These are phyloP conservation scores for Neoniphon sammara DNA, from an alignment of 2,797 vertebrate genomes.

Conservation along the genomic window DNA sequence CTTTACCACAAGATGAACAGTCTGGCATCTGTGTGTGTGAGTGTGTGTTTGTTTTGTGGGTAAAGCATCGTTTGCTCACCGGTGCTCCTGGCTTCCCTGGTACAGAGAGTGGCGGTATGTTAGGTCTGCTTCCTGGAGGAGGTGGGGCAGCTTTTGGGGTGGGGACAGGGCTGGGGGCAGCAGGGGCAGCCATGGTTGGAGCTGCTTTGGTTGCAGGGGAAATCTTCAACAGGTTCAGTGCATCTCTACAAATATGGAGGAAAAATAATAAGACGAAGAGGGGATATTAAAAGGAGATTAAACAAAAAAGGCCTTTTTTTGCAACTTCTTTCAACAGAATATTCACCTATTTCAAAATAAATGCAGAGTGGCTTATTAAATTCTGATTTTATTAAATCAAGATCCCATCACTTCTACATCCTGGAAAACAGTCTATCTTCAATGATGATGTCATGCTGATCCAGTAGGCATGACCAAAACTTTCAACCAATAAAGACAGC, in stretches of 20 bases:
- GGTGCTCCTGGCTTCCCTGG: conserved; percentile 86
- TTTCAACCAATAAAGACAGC: too few relatives aligned
- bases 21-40: background rate
- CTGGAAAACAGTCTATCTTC: too few relatives aligned
- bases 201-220: conserved; percentile 63
- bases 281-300: too few relatives aligned
- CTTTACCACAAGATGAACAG: background rate
- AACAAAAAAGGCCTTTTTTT: too few relatives aligned
- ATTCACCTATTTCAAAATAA: too few relatives aligned
- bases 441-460: too few relatives aligned
- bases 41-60: background rate
- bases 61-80: conserved; percentile 76
- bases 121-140: conserved; percentile 82
- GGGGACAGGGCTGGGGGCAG: conserved; percentile 40
- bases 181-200: conserved; percentile 52
- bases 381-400: too few relatives aligned
- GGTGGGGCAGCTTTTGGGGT: conserved; percentile 56
- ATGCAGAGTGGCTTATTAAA: too few relatives aligned
- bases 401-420: too few relatives aligned
- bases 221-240: conserved; percentile 87
- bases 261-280: background rate
- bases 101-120: conserved; percentile 86
- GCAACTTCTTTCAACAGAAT: too few relatives aligned
- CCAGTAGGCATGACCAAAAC: too few relatives aligned
- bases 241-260: conserved; percentile 84